Evolutionary conservation across 2,888 invertebrate species (phyloP), one percentile per base, ranked within the genome.

Genomic region (Cheilosia soror): DNA sequence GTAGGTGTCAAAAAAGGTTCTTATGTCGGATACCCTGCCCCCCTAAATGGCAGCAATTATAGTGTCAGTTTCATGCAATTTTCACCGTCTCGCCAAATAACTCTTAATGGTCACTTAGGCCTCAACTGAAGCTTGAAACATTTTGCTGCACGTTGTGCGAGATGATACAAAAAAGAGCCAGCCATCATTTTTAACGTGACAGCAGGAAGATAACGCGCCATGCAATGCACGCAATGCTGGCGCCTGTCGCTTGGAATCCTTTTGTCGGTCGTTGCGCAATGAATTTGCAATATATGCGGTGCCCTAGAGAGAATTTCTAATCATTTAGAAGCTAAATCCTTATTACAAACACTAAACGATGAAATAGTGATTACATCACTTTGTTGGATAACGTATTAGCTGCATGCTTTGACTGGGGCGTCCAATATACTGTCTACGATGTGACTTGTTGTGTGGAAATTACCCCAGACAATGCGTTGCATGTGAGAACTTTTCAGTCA

Each of bases 401-500:
- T 7, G 20, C 40, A 13, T 42, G 6, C 40, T 29, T 31, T 73
- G 42, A 33, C 47, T 37, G 7, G 13, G 20, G 37, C 13, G 47
- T 63, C 49, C 49, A 29, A 63, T 40, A 63, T 40, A 55, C 57
- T 63, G 71, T 71, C 5, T 44, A 6, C 49, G 11, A 42, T 75
- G 63, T 27, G 75, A 73, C 62, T 42, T 62, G 66, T 33, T 57
- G 57, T 51, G 44, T 49, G 65, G 75, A 71, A 85, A 85, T 66
- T 49, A 66, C 49, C 49, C 33, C 27, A 80, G 40, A 72, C 79
- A 85, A 77, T 85, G 68, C 53, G 62, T 20, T 42, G 62, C 51
- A 71, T 81, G 77, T 57, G 81, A 72, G 71, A 85, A 51, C 63
- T 85, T 81, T 77, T 77, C 71, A 68, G 58, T 72, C 76, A 77